Evolutionary conservation across 2,797 vertebrate species (phyloP), one percentile per base, ranked within the genome.

Genomic region (Pelodytes ibericus): DNA sequence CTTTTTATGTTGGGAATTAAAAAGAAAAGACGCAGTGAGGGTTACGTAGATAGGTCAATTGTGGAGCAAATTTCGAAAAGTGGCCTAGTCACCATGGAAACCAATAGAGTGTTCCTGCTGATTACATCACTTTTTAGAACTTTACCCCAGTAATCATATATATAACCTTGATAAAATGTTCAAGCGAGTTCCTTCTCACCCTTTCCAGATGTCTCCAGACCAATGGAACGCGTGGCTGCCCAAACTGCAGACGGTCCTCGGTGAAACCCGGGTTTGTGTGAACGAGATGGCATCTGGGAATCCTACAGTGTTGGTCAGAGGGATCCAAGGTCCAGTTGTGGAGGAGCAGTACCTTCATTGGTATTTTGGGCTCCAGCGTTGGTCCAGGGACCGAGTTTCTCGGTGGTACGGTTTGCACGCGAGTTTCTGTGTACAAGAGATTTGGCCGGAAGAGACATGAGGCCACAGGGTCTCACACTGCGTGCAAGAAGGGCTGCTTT

Each of bases 201-300:
- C 59, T 7, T 72, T 81, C 51, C 88, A 99, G 98, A 89, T 99
- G 98, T 88, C 92, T 99, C 36, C 96, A 99, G 89, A 95, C 92
- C 70, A 95, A 95, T 0, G 94, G 96, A 76, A 95, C 94, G 3
- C 94, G 94, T 51, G 96, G 95, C 59, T 99, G 98, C 85, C 96
- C 98, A 24, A 98, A 96, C 81, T 99, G 98, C 82, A 95, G 94
- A 69, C 95, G 95, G 66, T 90, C 92, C 8, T 96, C 97, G 59
- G 89, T 99, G 91, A 99, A 99, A 86, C 97, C 97, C 0, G 96
- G 96, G 68, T 99, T 98, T 74, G 98, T 99, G 85, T 99, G 95
- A 99, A 64, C 13, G 22, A 22, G 15, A 15, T 5, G 9, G 16
- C 24, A 18, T 24, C 4, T 10, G 26, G 30, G 20, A 18, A 67